Evolutionary conservation across 2,797 vertebrate genomes (phyloP).

Genomic region (Scolopax bukidnonensis): DNA sequence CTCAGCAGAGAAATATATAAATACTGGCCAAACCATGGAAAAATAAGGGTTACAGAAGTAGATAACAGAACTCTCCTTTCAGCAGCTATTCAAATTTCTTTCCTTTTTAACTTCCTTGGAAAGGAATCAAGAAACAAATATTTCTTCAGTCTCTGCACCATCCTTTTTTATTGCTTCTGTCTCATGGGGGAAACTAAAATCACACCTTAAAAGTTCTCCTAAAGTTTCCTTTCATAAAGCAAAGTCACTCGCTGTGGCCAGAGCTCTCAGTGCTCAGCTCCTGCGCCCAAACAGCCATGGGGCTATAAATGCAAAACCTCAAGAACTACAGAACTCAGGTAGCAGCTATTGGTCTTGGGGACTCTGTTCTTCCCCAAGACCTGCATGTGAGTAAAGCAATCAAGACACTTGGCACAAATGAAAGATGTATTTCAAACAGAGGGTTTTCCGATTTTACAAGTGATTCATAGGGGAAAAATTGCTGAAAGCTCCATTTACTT

Average conservation of each 20-base stretch:
- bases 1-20: conserved; percentile 15
- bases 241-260: neutral
- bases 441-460: neutral
- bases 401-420: neutral
- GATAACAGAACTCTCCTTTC: conserved; percentile 41
- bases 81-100: conserved; percentile 18
- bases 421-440: neutral
- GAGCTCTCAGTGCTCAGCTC: neutral
- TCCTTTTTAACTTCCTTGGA: conserved; percentile 28
- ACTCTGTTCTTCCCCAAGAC: neutral
- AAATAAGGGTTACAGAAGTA: conserved; percentile 6
- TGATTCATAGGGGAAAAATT: neutral
- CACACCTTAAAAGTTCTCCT: neutral
- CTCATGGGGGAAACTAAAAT: neutral
- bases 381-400: neutral
- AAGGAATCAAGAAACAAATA: conserved; percentile 5
- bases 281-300: too few species aligned
- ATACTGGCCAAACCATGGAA: neutral
- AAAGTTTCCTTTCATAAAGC: neutral
- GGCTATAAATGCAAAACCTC: neutral
- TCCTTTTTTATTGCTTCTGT: neutral
- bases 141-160: neutral
- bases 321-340: neutral
- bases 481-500: neutral
- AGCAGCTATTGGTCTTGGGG: neutral